Evolutionary conservation across 1,140 invertebrate genomes (phyloP), one percentile per base, ranked within the genome.

Genomic region (Danaus melanippus): DNA sequence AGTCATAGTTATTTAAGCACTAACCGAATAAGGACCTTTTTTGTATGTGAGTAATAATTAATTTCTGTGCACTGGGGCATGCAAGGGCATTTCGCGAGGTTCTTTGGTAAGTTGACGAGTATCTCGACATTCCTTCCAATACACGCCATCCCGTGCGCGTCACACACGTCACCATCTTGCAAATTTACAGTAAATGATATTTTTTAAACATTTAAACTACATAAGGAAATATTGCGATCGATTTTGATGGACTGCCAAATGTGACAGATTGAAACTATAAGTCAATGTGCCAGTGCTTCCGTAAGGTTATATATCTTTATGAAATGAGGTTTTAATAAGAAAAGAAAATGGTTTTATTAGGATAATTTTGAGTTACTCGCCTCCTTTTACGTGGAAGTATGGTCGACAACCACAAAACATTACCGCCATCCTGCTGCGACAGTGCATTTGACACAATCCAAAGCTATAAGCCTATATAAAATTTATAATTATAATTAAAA

Each of bases 331-430:
- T 15, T 15, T 15, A 15, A 15, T 15, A 15, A 15, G 15, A 15
- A 15, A 15, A 15, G 15, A 15, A 15, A 15, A 15, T 15, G 3
- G 15, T 15, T 15, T 15, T 15, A 15, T 21, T 17, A 9, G 15
- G 9, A 10, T 12, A 32, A 1, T 15, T 8, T 9, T 46, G 12
- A 12, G 12, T 8, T 12, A 47, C 60, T 68, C 69, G 88, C 87
- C 83, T 64, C 88, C 86, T 68, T 80, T 84, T 7, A 88, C 77
- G 53, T 89, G 86, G 62, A 91, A 90, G 61, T 86, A 89, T 5
- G 89, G 89, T 56, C 83, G 74, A 64, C 90, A 90, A 12, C 88
- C 88, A 56, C 89, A 90, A 39, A 88, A 84, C 73, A 89, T 86
- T 39, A 86, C 51, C 0, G 88, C 86, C 76, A 89, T 74, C 21